A percentile compares a stretch with the other conserved stretches of the same genome.
Conservation (phyloP, 2,113 vertebrate genomes). For the Orycteropus afer region DNA sequence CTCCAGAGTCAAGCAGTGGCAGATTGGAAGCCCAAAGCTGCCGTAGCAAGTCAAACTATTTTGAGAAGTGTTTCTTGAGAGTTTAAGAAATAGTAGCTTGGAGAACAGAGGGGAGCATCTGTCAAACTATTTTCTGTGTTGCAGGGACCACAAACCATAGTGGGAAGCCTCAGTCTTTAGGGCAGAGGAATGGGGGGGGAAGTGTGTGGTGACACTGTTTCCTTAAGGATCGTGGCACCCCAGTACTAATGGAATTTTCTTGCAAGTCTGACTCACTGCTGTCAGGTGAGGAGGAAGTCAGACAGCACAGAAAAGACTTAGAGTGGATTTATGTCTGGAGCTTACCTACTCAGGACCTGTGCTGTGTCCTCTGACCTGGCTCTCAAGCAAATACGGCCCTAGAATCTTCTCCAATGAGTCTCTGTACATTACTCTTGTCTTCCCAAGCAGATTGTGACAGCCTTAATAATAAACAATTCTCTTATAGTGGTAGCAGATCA, state of each 20-base stretch:
- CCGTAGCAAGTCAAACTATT: background rate
- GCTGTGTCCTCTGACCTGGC: background rate
- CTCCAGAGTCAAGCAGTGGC: background rate
- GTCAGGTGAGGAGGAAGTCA: background rate
- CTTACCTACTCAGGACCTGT: background rate
- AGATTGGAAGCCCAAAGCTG: background rate
- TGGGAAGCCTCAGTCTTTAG: background rate
- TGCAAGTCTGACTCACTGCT: background rate
- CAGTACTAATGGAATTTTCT: background rate
- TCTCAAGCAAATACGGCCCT: background rate
- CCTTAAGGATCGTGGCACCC: fast-evolving
- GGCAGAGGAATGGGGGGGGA: background rate
- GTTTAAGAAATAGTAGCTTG: background rate
- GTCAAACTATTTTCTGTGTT: background rate
- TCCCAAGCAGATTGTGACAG: background rate
- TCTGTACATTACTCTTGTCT: background rate
- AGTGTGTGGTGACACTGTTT: background rate
- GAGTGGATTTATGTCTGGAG: too few species aligned
- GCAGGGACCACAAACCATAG: background rate
- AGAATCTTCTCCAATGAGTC: background rate
- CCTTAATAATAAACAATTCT: background rate
- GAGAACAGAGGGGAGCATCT: background rate
- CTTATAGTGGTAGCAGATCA: too few species aligned
- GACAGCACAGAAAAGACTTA: background rate
- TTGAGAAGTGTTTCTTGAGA: constrained; percentile 9